Evolutionary conservation across 1,140 invertebrate genomes (phyloP).

Genomic region (Drosophila santomea): DNA sequence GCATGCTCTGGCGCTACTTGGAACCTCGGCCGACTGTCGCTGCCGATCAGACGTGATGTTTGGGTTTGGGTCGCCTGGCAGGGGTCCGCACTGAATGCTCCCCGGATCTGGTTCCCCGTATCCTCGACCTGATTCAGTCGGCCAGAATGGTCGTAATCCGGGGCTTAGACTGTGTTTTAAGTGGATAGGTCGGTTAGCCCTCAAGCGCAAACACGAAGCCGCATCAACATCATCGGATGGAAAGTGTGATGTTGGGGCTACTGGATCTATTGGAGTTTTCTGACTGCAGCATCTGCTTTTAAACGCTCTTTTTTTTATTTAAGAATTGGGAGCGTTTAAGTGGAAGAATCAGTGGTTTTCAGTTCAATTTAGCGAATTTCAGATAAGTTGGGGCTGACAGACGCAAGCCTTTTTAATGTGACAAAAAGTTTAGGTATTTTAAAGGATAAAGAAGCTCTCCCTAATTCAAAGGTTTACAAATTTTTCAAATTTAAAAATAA

Average conservation of each 20-base stretch:
- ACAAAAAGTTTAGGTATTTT: not conserved
- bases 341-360: not conserved
- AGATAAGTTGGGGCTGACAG: not conserved
- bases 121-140: slow-evolving; percentile 3
- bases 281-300: slow-evolving; percentile 13
- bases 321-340: slow-evolving; percentile 3
- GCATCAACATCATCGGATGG: slow-evolving; percentile 21
- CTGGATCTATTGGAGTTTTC: slow-evolving; percentile 36
- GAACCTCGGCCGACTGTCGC: slow-evolving; percentile 35
- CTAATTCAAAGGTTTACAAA: too few relatives aligned
- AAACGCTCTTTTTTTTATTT: not conserved
- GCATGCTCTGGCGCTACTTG: slow-evolving; percentile 61
- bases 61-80: slow-evolving; percentile 48
- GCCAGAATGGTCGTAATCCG: slow-evolving; percentile 45
- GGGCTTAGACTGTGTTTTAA: slow-evolving; percentile 49
- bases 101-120: slow-evolving; percentile 30
- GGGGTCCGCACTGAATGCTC: slow-evolving; percentile 43
- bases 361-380: not conserved
- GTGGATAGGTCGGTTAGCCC: slow-evolving; percentile 49
- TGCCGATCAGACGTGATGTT: slow-evolving; percentile 59
- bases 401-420: not conserved
- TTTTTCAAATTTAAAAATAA: too few relatives aligned
- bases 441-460: too few relatives aligned
- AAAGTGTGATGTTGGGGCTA: slow-evolving; percentile 53
- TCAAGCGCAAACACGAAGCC: slow-evolving; percentile 47